These are phyloP conservation scores for Zygothrica quintamaculata DNA, from an alignment of 2,888 invertebrate genomes.

Conservation along the genomic window DNA sequence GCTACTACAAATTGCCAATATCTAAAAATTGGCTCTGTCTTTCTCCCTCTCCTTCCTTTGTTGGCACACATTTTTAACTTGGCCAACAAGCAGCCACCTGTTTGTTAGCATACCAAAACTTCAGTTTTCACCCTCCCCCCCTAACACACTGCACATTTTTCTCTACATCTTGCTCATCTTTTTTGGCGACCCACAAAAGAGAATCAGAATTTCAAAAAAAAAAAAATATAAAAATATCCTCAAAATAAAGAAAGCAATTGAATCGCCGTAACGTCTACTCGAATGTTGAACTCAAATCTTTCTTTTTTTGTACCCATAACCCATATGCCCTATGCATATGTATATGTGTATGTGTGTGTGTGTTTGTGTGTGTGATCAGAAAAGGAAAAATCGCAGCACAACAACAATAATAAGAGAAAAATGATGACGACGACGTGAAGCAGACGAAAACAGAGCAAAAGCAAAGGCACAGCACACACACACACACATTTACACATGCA, in stretches of 20 bases:
- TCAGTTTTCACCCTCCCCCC: constrained; percentile 4
- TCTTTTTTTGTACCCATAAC: neutral
- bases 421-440: constrained; percentile 35
- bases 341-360: neutral
- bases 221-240: no score
- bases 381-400: constrained; percentile 48
- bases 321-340: neutral
- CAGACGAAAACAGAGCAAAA: constrained; percentile 51
- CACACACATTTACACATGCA: constrained; percentile 2
- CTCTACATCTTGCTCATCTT: constrained; percentile 33
- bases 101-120: neutral
- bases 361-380: constrained; percentile 24
- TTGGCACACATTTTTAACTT: neutral
- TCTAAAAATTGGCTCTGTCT: no score
- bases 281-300: neutral
- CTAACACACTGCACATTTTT: constrained; percentile 15
- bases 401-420: constrained; percentile 36
- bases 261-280: constrained; percentile 28
- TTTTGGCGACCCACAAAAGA: constrained; percentile 24
- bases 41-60: neutral
- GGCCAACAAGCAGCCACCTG: constrained; percentile 1
- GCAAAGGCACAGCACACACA: constrained; percentile 33
- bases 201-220: constrained; percentile 8
- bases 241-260: constrained; percentile 54
- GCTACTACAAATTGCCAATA: no score